These are phyloP conservation scores for Ectobius pallidus DNA, from an alignment of 2,888 invertebrate species.

Conservation along the genomic window DNA sequence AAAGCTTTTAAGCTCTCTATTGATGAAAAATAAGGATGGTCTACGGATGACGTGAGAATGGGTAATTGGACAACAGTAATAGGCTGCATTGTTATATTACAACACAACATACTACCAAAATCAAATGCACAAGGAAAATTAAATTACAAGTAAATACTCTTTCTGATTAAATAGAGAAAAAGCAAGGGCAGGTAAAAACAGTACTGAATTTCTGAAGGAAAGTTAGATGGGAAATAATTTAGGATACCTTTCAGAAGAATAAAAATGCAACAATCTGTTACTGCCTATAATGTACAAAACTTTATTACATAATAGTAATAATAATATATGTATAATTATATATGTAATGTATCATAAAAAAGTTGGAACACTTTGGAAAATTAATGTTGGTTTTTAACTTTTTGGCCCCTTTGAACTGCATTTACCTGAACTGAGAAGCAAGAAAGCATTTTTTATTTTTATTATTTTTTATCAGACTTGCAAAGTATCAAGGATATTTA, in stretches of 20 bases:
- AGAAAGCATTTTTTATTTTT: neutral
- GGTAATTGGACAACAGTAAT: no score
- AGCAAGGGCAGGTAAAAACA: no score
- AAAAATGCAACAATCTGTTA: neutral
- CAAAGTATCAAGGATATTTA: neutral
- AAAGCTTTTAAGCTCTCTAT: no score
- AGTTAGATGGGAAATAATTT: no score
- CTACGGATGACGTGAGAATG: no score
- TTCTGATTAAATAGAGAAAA: no score
- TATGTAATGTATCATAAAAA: constrained; percentile 26
- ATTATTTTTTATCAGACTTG: neutral
- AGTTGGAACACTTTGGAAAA: constrained; percentile 25
- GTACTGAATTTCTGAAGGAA: no score
- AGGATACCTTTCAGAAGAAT: neutral
- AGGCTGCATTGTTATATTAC: no score
- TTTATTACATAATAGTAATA: constrained; percentile 25
- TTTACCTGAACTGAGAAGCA: constrained; percentile 2
- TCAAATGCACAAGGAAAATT: no score
- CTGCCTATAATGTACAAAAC: constrained; percentile 24
- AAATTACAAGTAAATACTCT: no score
- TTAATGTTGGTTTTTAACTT: constrained; percentile 20
- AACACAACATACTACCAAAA: no score
- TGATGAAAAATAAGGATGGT: no score
- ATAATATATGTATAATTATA: constrained; percentile 24
- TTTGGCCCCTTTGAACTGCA: constrained; percentile 27